Evolutionary conservation across 2,797 vertebrate species (phyloP), one percentile per base, ranked within the genome.

Genomic region (Aselliscus stoliczkanus): DNA sequence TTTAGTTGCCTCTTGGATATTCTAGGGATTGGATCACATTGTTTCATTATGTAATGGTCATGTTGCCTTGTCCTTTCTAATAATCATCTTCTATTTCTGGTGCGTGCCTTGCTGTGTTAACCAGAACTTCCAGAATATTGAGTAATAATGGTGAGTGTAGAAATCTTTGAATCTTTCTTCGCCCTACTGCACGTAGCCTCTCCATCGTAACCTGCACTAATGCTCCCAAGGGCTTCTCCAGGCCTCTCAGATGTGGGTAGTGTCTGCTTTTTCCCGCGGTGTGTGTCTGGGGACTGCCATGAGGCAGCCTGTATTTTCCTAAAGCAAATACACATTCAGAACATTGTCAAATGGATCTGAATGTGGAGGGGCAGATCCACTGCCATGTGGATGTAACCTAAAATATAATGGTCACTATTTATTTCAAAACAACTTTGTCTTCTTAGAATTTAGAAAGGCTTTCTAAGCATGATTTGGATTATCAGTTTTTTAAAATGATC

Each of bases 181-280:
- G 0, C 62, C 70, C 47, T 7, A 1, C 7, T 0, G 2, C 39
- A 7, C 7, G 7, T 15, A 65, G 1, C n/a, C 23, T 27, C 58
- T 54, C n/a, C 50, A 3, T 0, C 0, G 7, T 25, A 1, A 34
- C 60, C 44, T 1, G 29, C 1, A 4, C 7, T 12, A 20, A 1
- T 2, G 20, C 34, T 7, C 62, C 29, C 0, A 0, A 21, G 7
- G 29, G 65, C 29, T 14, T 0, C 37, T 31, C 64, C 82, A 0
- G 3, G 11, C 62, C 88, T 23, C 52, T 62, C 31, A 2, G 9
- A 20, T 42, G 34, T 2, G 47, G 47, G 29, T 3, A 4, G 25
- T 18, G 4, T 23, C 29, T 56, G 34, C 64, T 21, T 1, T 10
- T 4, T 20, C 27, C 29, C 42, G 69, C 12, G 2, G 14, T 13